Base-by-base conservation (phyloP, 2,888 invertebrate genomes). In the Limenitis camilla region DNA sequence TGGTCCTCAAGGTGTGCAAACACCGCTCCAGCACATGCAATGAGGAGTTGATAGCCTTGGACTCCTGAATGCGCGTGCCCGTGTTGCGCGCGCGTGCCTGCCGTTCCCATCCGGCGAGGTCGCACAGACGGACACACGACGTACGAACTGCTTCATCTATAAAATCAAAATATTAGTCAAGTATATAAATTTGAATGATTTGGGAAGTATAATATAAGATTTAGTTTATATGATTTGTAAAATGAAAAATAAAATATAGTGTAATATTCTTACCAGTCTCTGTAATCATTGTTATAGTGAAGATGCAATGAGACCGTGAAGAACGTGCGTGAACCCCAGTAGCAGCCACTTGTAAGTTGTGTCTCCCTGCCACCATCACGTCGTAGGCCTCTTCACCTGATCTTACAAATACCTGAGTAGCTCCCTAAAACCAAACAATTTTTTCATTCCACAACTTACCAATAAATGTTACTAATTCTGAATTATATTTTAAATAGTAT, bases 21-120 rank as follows among this genome's bases (percentile, higher is more conserved):
- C 96, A 96, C 32, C 94, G 89, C 33, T 96, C 94, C 0, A 98
- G 89, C n/a, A 95, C 94, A 74, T 95, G 87, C 6, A 98, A 87
- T 1, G 97, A 97, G 0, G 92, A 92, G 80, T 98, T 98, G 61
- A 98, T 98, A 60, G 92, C 93, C 49, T 93, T 92, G 0, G 96
- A 94, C 82, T 98, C 98, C 58, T 90, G 91, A 57, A 96, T 82
- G 6, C 96, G 83, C 5, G 91, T 90, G 38, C 94, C 95, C 2
- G 88, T 86, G 73, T 93, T 93, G 38, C 90, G 84, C 0, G 94
- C 93, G 67, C 93, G 94, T 40, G 92, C 91, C 0, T 91, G 87
- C 2, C 96, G 89, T 75, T 97, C 97, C 10, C 94, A 92, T 0
- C 98, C 98, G 40, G 98, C 98, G 59, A 98, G 82, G 85, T 98